Evolutionary conservation across 2,113 vertebrate genomes (phyloP).

Genomic region (Neodon shergylaensis): DNA sequence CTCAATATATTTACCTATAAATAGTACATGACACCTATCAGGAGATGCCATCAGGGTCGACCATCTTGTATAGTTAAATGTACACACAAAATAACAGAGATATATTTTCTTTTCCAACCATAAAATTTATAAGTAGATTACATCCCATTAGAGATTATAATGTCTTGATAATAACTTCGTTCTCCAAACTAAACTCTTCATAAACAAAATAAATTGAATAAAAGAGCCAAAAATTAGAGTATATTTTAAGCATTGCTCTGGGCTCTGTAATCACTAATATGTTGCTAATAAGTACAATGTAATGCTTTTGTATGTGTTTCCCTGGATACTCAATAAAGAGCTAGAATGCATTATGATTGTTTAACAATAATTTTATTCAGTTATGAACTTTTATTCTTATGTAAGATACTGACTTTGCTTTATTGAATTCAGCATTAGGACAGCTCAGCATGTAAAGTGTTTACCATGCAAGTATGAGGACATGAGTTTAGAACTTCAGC

Average conservation of each 20-base stretch:
- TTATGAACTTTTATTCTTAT: not conserved
- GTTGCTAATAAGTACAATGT: not conserved
- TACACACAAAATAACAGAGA: not conserved
- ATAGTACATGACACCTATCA: not conserved
- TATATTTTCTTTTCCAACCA: not conserved
- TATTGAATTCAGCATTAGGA: not conserved
- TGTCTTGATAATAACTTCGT: not conserved
- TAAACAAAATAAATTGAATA: not conserved
- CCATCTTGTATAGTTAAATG: not conserved
- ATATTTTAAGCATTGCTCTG: not conserved
- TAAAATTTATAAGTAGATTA: not conserved
- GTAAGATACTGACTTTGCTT: not conserved
- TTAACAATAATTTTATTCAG: not conserved
- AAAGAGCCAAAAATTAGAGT: not conserved
- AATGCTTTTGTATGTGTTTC: not conserved
- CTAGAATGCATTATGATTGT: not conserved
- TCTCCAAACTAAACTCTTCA: not conserved
- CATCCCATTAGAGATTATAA: not conserved
- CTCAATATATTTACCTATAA: not conserved
- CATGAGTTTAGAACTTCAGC: not conserved
- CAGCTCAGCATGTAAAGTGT: not conserved
- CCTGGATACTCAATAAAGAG: not conserved
- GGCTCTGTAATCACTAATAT: not conserved
- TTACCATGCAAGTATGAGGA: not conserved
- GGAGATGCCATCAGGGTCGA: not conserved